Conservation (phyloP, 2,113 vertebrate species). For the Nibea coibor region DNA sequence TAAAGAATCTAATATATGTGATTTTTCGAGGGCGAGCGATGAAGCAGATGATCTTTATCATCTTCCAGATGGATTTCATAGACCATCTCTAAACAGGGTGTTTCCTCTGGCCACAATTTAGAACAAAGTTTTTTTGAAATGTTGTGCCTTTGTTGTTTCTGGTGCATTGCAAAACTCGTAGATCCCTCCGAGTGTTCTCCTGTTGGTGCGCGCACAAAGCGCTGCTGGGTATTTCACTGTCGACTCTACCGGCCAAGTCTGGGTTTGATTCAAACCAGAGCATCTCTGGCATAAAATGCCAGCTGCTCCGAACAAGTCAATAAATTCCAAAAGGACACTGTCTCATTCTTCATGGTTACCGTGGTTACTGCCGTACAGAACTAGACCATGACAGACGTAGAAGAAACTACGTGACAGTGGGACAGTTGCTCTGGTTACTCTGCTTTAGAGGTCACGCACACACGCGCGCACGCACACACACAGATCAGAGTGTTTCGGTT, state of each 20-base stretch:
- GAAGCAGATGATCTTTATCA: background rate
- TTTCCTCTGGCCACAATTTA: background rate
- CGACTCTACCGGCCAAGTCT: background rate
- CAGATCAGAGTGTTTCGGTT: background rate
- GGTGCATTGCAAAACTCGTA: background rate
- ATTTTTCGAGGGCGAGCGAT: background rate
- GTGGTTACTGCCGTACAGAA: background rate
- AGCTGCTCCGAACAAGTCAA: background rate
- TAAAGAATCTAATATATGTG: background rate
- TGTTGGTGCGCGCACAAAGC: too few relatives aligned
- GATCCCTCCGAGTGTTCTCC: background rate
- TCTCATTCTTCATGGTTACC: background rate
- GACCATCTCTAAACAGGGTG: background rate
- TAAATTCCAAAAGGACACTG: background rate
- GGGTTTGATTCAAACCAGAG: background rate
- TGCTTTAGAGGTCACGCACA: background rate
- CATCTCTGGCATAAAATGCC: background rate
- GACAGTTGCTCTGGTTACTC: background rate
- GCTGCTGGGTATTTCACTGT: background rate
- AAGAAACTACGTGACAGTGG: background rate
- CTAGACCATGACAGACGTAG: background rate
- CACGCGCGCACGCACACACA: background rate
- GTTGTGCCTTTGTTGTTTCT: background rate
- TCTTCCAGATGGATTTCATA: background rate
- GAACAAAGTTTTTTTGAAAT: background rate